phyloP scores from a whole-genome alignment of 2,797 vertebrate genomes.

The Spinus olivaceus region DNA sequence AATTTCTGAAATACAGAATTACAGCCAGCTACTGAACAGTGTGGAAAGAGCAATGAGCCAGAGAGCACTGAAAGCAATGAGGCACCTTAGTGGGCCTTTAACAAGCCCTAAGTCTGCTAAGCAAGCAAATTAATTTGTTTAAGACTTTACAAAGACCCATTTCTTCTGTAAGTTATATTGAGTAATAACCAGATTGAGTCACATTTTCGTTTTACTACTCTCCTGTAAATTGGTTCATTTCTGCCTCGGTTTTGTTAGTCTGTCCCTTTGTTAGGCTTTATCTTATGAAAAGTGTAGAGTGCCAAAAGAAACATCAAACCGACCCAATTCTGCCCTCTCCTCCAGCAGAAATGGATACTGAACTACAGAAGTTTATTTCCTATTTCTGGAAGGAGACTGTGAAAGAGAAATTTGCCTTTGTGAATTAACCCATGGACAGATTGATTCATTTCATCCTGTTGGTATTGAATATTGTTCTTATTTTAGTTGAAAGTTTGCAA shows the following conservation, averaged over 20 bases:
- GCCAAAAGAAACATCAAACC: not conserved
- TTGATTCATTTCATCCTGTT: constrained; percentile 47
- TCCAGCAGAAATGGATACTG: not conserved
- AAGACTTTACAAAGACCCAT: constrained; percentile 35
- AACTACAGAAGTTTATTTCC: not conserved
- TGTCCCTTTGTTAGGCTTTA: not conserved
- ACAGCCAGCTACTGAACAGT: not conserved
- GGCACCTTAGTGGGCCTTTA: not conserved
- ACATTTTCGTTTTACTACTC: constrained; percentile 12
- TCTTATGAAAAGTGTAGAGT: not conserved
- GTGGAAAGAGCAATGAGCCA: not conserved
- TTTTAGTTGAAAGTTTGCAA: constrained; percentile 48
- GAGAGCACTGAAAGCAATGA: constrained; percentile 1
- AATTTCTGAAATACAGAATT: not conserved
- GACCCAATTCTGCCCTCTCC: not conserved
- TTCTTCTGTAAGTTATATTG: constrained; percentile 12
- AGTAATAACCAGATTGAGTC: constrained; percentile 7
- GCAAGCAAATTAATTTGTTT: constrained; percentile 32
- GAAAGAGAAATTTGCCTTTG: constrained; percentile 37
- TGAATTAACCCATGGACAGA: constrained; percentile 17
- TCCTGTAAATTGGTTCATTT: constrained; percentile 16
- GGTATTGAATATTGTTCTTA: constrained; percentile 33
- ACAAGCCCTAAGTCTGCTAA: constrained; percentile 31
- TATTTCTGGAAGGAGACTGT: not conserved
- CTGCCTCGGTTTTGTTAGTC: constrained; percentile 26